Evolutionary conservation across 2,113 vertebrate species (phyloP).

Genomic region (Perca fluviatilis): DNA sequence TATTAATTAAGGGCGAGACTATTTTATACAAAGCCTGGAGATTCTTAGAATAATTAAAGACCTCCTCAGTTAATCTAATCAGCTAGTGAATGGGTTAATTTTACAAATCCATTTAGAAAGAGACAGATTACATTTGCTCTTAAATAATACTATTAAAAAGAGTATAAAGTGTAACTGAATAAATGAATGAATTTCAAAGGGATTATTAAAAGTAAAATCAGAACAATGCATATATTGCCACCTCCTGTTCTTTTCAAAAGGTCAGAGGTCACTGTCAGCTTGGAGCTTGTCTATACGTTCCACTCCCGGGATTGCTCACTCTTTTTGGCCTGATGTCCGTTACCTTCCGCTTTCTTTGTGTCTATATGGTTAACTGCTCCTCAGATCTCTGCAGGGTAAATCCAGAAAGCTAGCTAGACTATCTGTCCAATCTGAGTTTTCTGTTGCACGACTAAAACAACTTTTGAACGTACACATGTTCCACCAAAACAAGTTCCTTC

Average conservation of each 20-base stretch:
- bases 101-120: neutral
- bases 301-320: no score
- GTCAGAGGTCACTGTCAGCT: slow-evolving; percentile 5
- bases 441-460: no score
- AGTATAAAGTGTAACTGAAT: neutral
- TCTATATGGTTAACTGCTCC: no score
- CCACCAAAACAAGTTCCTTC: no score
- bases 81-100: neutral
- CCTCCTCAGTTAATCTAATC: neutral
- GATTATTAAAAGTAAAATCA: neutral
- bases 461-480: no score
- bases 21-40: neutral
- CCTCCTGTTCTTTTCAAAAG: neutral
- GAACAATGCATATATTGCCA: neutral
- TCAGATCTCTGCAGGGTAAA: no score
- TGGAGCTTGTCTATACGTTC: no score
- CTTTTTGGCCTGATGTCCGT: no score
- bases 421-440: no score
- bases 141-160: neutral
- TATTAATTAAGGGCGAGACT: neutral
- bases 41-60: neutral
- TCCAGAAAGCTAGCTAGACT: no score
- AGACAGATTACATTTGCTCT: neutral
- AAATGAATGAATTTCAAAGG: neutral
- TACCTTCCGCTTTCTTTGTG: no score